Evolutionary conservation across 2,888 invertebrate species (phyloP).

Genomic region (Macaria liturata): DNA sequence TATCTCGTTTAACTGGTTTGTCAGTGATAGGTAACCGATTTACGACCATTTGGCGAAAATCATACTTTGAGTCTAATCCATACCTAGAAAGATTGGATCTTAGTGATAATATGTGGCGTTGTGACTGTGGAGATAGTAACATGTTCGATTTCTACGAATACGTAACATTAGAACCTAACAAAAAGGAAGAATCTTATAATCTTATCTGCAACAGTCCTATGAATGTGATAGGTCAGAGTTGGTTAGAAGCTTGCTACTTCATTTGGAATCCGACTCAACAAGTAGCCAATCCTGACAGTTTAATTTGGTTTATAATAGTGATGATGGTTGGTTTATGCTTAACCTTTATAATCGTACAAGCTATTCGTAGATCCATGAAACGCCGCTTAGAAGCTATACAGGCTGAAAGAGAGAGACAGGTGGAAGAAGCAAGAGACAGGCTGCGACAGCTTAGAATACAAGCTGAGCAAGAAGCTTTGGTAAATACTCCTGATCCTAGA

Average conservation of each 20-base stretch:
- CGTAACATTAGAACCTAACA: conserved; percentile 82
- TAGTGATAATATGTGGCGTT: conserved; percentile 90
- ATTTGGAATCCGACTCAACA: conserved; percentile 82
- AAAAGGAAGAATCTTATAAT: conserved; percentile 74
- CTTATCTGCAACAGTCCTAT: conserved; percentile 87
- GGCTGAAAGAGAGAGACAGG: conserved; percentile 80
- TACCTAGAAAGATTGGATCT: conserved; percentile 84
- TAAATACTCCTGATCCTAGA: conserved; percentile 86
- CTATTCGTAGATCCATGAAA: conserved; percentile 81
- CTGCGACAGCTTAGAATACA: conserved; percentile 79
- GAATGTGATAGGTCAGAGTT: conserved; percentile 84
- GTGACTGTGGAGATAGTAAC: conserved; percentile 85
- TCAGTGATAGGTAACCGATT: conserved; percentile 89
- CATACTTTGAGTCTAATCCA: conserved; percentile 84
- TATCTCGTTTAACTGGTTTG: conserved; percentile 84
- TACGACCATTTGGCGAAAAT: conserved; percentile 83
- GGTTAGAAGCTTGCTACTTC: conserved; percentile 86
- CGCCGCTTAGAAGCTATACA: conserved; percentile 75
- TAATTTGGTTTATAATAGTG: conserved; percentile 84
- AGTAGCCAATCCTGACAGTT: conserved; percentile 66
- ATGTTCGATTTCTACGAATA: conserved; percentile 85
- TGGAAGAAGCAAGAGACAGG: conserved; percentile 83
- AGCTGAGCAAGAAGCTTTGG: conserved; percentile 78
- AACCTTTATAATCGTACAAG: conserved; percentile 78
- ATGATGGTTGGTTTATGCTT: conserved; percentile 80